Evolutionary conservation across 2,888 invertebrate genomes (phyloP).

Genomic region (Nymphalis c-album): DNA sequence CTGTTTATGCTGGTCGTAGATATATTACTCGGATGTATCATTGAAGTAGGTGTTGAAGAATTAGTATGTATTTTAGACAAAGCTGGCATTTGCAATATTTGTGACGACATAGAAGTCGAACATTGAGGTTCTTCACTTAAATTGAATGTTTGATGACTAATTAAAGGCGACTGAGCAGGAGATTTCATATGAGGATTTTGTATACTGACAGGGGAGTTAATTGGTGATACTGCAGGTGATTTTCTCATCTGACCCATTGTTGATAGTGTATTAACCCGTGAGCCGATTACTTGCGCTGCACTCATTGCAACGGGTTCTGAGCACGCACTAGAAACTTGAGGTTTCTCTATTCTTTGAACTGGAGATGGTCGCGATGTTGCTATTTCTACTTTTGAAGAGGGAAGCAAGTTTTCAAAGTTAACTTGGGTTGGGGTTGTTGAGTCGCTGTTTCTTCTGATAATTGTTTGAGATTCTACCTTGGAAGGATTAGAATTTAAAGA

Average conservation of each 20-base stretch:
- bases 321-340: conserved; percentile 49
- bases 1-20: conserved; percentile 66
- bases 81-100: conserved; percentile 78
- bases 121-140: conserved; percentile 56
- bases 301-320: conserved; percentile 65
- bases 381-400: conserved; percentile 77
- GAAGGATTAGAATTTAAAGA: conserved; percentile 80
- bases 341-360: conserved; percentile 65
- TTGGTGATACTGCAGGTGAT: conserved; percentile 74
- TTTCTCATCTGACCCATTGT: conserved; percentile 68
- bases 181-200: conserved; percentile 71
- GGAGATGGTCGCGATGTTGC: conserved; percentile 66
- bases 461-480: conserved; percentile 72
- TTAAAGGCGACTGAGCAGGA: conserved; percentile 67
- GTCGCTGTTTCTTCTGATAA: conserved; percentile 73
- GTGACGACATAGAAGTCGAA: conserved; percentile 60
- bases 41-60: conserved; percentile 54
- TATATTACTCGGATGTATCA: conserved; percentile 68
- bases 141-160: conserved; percentile 59
- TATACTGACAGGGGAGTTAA: conserved; percentile 66
- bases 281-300: conserved; percentile 66
- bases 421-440: conserved; percentile 73
- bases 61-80: conserved; percentile 72
- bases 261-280: conserved; percentile 68
- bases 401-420: conserved; percentile 76